phyloP scores from a whole-genome alignment of 1,140 invertebrate genomes.

The Drosophila malerkotliana region DNA sequence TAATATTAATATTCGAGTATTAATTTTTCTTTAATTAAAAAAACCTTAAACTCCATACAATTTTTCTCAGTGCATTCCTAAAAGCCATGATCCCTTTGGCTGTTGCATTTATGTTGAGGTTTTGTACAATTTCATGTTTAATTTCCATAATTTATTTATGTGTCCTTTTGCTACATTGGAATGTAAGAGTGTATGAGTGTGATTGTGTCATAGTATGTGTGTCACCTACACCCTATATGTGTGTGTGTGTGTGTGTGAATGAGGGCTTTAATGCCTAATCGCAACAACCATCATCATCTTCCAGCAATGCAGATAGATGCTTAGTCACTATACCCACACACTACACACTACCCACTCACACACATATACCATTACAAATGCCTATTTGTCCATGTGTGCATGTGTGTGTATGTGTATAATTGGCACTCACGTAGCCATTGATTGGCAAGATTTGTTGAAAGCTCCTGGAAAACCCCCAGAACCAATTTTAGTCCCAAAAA shows the following conservation, averaged over 20 bases:
- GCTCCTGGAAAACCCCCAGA: slow-evolving; percentile 42
- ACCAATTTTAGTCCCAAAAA: slow-evolving; percentile 58
- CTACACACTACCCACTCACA: slow-evolving; percentile 13
- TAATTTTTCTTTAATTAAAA: too few species aligned
- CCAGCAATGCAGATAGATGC: slow-evolving; percentile 21
- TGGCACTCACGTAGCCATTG: slow-evolving; percentile 70
- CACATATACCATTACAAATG: slow-evolving; percentile 20
- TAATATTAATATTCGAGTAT: too few species aligned
- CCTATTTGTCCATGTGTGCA: slow-evolving; percentile 6
- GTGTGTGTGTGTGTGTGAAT: background rate
- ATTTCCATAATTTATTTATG: slow-evolving; percentile 81
- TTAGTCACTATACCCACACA: slow-evolving; percentile 27
- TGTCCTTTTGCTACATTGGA: slow-evolving; percentile 29
- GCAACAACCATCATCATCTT: slow-evolving; percentile 33
- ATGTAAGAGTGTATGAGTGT: slow-evolving; percentile 5
- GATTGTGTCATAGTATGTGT: background rate
- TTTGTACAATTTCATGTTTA: slow-evolving; percentile 80
- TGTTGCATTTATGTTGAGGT: slow-evolving; percentile 63
- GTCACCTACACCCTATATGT: background rate
- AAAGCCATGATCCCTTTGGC: slow-evolving; percentile 33
- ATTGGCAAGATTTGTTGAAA: slow-evolving; percentile 67
- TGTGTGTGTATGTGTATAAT: slow-evolving; percentile 44
- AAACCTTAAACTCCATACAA: too few species aligned
- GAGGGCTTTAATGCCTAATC: slow-evolving; percentile 55
- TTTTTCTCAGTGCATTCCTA: slow-evolving; percentile 20